Evolutionary conservation across 2,888 invertebrate species (phyloP).

Genomic region (Drosophila emarginata): DNA sequence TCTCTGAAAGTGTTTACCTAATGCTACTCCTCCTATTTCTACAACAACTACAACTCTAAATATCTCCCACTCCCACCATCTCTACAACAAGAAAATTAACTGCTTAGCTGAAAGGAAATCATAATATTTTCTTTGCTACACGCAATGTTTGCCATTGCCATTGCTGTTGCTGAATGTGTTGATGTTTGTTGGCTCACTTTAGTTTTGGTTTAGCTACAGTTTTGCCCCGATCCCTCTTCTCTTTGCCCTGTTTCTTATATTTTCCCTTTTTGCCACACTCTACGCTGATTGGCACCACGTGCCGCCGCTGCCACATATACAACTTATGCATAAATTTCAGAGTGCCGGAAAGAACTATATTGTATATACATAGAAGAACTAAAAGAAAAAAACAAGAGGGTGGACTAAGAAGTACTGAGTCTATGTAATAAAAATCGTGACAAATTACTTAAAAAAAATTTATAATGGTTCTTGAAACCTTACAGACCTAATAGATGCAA

Average conservation of each 20-base stretch:
- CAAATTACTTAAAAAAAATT: too few species aligned
- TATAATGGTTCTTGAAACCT: too few species aligned
- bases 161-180: slow-evolving; percentile 26
- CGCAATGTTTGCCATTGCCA: slow-evolving; percentile 44
- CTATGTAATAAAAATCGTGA: neutral
- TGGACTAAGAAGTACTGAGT: neutral
- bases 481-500: too few species aligned
- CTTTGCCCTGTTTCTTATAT: neutral
- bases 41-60: neutral
- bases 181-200: slow-evolving; percentile 24
- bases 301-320: slow-evolving; percentile 37
- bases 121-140: slow-evolving; percentile 55
- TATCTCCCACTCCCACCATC: neutral
- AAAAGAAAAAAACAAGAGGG: neutral
- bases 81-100: slow-evolving; percentile 43
- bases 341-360: slow-evolving; percentile 42
- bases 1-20: neutral
- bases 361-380: slow-evolving; percentile 29
- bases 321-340: slow-evolving; percentile 56
- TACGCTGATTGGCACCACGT: slow-evolving; percentile 60
- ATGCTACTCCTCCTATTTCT: neutral
- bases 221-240: neutral
- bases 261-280: neutral
- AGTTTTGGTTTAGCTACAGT: slow-evolving; percentile 8
- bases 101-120: slow-evolving; percentile 48